phyloP scores from a whole-genome alignment of 2,888 invertebrate species.

The Hylaea fasciaria region DNA sequence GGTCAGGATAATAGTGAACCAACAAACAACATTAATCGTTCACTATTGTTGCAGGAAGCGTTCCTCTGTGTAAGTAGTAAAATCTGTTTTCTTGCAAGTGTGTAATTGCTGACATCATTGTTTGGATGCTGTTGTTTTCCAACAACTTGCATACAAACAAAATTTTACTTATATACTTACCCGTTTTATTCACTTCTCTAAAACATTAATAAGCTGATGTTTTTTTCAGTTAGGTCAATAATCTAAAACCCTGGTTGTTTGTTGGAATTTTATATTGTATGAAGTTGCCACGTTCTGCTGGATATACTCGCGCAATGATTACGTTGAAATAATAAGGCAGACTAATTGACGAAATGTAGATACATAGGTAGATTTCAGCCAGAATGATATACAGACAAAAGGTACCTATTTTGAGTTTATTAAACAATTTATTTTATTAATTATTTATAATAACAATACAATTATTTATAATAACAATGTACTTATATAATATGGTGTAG shows the following conservation, averaged over 20 bases:
- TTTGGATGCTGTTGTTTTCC: constrained; percentile 15
- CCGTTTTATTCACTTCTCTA: not conserved
- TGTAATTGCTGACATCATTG: constrained; percentile 17
- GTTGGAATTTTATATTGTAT: not conserved
- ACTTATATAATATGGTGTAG: no score
- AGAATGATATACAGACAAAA: no score
- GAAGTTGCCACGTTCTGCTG: no score
- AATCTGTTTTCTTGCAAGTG: constrained; percentile 26
- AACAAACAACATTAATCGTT: constrained; percentile 15
- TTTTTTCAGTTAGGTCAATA: not conserved
- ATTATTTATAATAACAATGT: not conserved
- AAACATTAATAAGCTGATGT: not conserved
- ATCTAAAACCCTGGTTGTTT: not conserved
- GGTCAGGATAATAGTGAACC: constrained; percentile 7
- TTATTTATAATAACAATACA: no score
- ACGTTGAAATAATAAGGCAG: no score
- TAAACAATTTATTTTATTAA: no score
- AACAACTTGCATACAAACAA: constrained; percentile 3
- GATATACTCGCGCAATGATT: no score
- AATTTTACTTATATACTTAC: no score
- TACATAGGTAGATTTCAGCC: no score
- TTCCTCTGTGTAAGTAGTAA: constrained; percentile 9
- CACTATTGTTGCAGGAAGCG: constrained; percentile 23
- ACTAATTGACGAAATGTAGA: no score
- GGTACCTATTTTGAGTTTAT: no score